phyloP scores from a whole-genome alignment of 2,113 vertebrate genomes.

The Menura novaehollandiae region DNA sequence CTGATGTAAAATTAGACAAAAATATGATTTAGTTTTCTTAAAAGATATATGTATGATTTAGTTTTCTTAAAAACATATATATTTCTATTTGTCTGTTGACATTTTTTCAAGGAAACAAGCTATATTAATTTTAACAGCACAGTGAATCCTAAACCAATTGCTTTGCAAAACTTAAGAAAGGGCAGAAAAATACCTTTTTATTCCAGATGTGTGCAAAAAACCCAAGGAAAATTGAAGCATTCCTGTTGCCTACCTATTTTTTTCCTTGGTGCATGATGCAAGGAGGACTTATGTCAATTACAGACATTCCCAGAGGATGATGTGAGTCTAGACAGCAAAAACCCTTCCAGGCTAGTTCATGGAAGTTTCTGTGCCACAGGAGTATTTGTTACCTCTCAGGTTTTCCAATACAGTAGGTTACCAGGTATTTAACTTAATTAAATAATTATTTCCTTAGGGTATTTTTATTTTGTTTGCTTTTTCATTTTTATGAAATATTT shows the following conservation, averaged over 20 bases:
- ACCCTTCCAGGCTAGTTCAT: background rate
- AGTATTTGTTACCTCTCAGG: background rate
- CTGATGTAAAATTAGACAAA: background rate
- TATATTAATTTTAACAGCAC: background rate
- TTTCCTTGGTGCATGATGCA: background rate
- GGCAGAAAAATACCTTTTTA: background rate
- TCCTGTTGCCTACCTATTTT: background rate
- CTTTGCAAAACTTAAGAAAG: background rate
- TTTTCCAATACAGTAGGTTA: background rate
- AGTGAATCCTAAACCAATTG: background rate
- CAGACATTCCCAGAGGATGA: background rate
- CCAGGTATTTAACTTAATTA: background rate
- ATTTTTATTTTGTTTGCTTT: background rate
- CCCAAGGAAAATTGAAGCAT: background rate
- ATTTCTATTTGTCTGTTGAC: background rate
- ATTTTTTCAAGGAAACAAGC: background rate
- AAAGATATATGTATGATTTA: too few relatives aligned
- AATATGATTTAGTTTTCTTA: background rate
- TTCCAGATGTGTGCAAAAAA: background rate
- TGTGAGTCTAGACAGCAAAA: background rate
- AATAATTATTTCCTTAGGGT: background rate
- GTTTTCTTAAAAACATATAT: background rate
- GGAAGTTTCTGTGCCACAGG: background rate
- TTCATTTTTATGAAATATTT: background rate
- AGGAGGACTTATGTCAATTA: background rate